Evolutionary conservation across 2,888 invertebrate genomes (phyloP), one percentile per base, ranked within the genome.

Genomic region (Sipha maydis): DNA sequence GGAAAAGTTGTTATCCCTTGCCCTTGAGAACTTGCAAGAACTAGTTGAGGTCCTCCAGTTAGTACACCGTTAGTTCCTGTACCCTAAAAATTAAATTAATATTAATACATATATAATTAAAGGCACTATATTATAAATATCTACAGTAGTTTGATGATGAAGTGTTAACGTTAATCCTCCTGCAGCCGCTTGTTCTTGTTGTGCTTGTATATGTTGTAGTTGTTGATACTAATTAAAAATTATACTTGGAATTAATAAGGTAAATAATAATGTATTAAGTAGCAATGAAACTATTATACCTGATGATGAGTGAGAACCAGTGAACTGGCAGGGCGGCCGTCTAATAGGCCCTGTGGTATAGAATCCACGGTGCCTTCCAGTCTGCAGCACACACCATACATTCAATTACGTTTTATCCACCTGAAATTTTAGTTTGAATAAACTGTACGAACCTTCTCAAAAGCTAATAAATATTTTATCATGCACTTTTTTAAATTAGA

Each of bases 241-340:
- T 0, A 77, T 77, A 67, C 67, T 85, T 76, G 76, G 38, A 73
- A 79, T 71, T 95, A 89, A 97, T 95, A 0, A 97, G 93, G 91
- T 97, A 96, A 85, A 97, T 93, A 69, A 48, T 69, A 56, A 17
- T 75, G 21, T 34, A 85, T n/a, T 61, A 86, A 61, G 25, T 73
- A 88, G 17, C 25, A 75, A 86, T 41, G 14, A 78, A 71, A 21
- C 28, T 28, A 1, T 38, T 75, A 41, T 90, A 91, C 91, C 91
- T 91, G 91, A 89, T 91, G 91, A 89, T 91, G 91, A 89, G 91
- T 91, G 89, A 91, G 90, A 90, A 91, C 90, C 89, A 91, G 90
- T 89, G 91, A 91, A 90, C 91, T 90, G 91, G 91, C 91, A 90
- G 91, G 91, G 90, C 91, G 91, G 90, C 91, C 91, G 91, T 91